These are phyloP conservation scores for Catocala sponsa DNA, from an alignment of 2,888 invertebrate genomes.

Conservation along the genomic window DNA sequence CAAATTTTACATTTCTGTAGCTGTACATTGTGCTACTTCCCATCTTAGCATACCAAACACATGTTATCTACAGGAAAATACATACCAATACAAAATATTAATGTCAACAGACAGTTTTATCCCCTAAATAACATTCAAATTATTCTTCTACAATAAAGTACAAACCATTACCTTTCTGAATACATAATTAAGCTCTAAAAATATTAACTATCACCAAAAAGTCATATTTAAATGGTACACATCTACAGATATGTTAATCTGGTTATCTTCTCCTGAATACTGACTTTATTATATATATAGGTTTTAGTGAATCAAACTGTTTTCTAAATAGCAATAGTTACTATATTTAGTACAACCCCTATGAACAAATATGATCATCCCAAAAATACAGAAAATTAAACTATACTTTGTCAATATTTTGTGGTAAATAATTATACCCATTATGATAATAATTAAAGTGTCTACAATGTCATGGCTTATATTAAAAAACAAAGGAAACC, in stretches of 20 bases:
- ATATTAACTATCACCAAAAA: conserved; percentile 1
- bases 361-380: too few species aligned
- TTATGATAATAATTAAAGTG: too few species aligned
- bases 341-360: too few species aligned
- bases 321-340: too few species aligned
- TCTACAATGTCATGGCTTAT: too few species aligned
- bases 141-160: neutral
- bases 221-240: conserved; percentile 13
- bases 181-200: neutral
- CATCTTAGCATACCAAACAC: neutral
- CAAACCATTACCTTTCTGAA: neutral
- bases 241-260: conserved; percentile 25
- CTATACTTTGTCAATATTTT: too few species aligned
- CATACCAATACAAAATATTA: neutral
- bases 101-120: neutral
- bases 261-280: conserved; percentile 14
- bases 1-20: too few species aligned
- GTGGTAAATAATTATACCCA: too few species aligned
- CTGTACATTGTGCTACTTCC: neutral
- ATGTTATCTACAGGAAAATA: neutral
- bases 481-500: too few species aligned
- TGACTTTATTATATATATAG: too few species aligned
- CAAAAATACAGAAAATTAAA: too few species aligned
- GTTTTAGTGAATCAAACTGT: too few species aligned
- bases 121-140: neutral